These are phyloP conservation scores for Drosophila lacertosa DNA, from an alignment of 1,140 invertebrate genomes.

Conservation along the genomic window DNA sequence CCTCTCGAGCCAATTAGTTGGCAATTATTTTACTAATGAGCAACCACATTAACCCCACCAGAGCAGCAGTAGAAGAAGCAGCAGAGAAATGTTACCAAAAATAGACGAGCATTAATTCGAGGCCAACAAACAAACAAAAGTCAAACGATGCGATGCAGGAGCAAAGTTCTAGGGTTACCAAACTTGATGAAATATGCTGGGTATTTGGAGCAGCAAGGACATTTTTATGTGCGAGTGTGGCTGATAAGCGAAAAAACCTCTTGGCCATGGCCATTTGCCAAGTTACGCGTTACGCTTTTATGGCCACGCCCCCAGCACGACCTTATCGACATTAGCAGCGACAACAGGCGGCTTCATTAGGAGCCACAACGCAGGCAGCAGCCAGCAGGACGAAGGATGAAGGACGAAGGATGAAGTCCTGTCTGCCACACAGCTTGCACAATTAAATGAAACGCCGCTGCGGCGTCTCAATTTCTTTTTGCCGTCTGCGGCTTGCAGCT, in stretches of 20 bases:
- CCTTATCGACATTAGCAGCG: slow-evolving; percentile 64
- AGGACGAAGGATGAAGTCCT: slow-evolving; percentile 1
- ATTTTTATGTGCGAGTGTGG: not conserved
- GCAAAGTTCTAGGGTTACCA: slow-evolving; percentile 13
- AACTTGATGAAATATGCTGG: slow-evolving; percentile 39
- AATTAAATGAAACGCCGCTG: slow-evolving; percentile 49
- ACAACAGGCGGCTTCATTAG: slow-evolving; percentile 60
- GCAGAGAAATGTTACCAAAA: slow-evolving; percentile 19
- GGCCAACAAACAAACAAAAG: slow-evolving; percentile 24
- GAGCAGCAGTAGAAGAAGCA: not conserved
- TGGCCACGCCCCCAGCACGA: slow-evolving; percentile 51
- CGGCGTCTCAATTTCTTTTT: slow-evolving; percentile 64
- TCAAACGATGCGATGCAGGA: slow-evolving; percentile 1
- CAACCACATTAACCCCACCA: slow-evolving; percentile 56
- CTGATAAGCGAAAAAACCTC: slow-evolving; percentile 17
- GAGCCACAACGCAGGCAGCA: no score
- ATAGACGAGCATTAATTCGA: slow-evolving; percentile 33
- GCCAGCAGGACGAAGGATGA: not conserved
- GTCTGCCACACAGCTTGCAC: slow-evolving; percentile 39
- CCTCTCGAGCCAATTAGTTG: slow-evolving; percentile 62
- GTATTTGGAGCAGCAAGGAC: slow-evolving; percentile 6
- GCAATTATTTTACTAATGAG: slow-evolving; percentile 70
- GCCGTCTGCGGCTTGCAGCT: slow-evolving; percentile 44
- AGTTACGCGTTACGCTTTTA: slow-evolving; percentile 59
- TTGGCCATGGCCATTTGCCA: slow-evolving; percentile 1